Conservation (phyloP, 2,113 vertebrate species). For the Lasiurus borealis region DNA sequence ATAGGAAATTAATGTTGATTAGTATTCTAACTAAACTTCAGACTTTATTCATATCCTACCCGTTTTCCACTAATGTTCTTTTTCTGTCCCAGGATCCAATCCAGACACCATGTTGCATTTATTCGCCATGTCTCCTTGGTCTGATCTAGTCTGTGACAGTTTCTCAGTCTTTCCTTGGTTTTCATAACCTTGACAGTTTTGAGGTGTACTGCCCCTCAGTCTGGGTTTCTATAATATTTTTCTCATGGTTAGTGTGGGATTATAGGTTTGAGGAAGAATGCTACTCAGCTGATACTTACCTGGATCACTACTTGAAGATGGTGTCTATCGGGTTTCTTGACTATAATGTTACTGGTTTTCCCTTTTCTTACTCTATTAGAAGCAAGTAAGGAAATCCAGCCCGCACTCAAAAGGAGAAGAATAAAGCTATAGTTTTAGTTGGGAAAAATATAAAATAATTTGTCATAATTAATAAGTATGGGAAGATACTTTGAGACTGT, state of each 20-base stretch:
- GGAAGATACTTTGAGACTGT: background rate
- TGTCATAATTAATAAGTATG: background rate
- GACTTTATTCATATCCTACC: background rate
- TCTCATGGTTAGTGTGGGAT: background rate
- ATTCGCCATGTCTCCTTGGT: background rate
- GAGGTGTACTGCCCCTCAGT: background rate
- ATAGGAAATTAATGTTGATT: background rate
- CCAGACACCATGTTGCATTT: background rate
- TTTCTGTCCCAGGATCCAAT: conserved; percentile 29
- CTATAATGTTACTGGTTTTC: background rate
- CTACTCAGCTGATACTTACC: background rate
- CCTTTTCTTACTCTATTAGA: background rate
- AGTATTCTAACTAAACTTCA: background rate
- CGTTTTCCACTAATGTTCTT: background rate
- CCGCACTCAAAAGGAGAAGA: background rate
- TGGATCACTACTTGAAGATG: background rate
- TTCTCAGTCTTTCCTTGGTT: conserved; percentile 21
- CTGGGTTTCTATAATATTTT: background rate
- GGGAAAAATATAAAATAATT: background rate
- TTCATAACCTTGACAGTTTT: background rate
- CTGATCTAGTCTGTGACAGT: background rate
- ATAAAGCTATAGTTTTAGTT: background rate
- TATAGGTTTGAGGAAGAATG: background rate
- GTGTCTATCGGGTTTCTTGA: background rate
- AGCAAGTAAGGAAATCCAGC: background rate